Evolutionary conservation across 2,888 invertebrate species (phyloP).

Genomic region (Pachymerium ferrugineum): DNA sequence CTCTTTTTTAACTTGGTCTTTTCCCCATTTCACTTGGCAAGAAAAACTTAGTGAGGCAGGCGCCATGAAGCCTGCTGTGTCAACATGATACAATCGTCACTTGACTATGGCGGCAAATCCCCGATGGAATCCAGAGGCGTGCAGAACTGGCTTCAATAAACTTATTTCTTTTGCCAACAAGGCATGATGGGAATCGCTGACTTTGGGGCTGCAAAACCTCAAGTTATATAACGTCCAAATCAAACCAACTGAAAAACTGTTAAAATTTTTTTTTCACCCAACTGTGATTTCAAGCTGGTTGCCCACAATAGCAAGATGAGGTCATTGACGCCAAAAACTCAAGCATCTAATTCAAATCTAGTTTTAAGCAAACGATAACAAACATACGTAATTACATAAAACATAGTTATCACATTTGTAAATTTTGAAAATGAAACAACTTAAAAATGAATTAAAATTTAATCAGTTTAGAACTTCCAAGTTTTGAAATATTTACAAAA

Average conservation of each 20-base stretch:
- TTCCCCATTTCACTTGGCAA: conserved; percentile 22
- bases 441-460: no score
- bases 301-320: no score
- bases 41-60: conserved; percentile 12
- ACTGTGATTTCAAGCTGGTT: no score
- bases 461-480: no score
- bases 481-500: no score
- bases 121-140: conserved; percentile 26
- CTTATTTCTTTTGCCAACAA: conserved; percentile 26
- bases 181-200: conserved; percentile 27
- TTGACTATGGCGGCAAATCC: conserved; percentile 19
- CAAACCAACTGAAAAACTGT: conserved; percentile 23
- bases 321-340: no score
- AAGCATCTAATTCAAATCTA: no score
- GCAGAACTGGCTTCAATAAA: conserved; percentile 29
- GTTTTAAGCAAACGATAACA: no score
- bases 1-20: neutral
- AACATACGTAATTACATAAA: no score
- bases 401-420: no score
- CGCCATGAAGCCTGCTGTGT: conserved; percentile 27
- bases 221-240: conserved; percentile 24
- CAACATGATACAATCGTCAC: conserved; percentile 27
- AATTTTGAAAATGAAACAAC: no score
- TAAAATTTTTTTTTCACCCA: no score
- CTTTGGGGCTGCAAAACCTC: conserved; percentile 13